Base-by-base conservation (phyloP, 2,797 vertebrate species). In the Microctenopoma stevenorrisi region DNA sequence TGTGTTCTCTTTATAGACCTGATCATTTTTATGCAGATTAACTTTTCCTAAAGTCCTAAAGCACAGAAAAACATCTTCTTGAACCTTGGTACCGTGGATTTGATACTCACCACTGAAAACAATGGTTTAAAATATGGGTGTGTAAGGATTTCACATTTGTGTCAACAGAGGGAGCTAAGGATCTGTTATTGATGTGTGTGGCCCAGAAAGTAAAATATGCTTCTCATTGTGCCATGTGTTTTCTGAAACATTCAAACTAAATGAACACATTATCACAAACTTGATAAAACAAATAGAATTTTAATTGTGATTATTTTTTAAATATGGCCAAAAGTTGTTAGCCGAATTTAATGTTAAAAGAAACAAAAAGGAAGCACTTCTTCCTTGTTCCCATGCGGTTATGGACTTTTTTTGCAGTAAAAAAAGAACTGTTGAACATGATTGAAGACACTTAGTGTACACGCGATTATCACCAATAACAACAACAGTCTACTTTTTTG, bases 131-230 rank as follows among this genome's bases (percentile, higher is more conserved):
- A 14, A n/a, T 8, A 18, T 37, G 15, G 5, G 37, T 7, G 6
- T 33, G 0, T 64, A 14, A 22, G 13, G 12, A 16, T 16, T 7
- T 63, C 30, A 54, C 60, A 72, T 75, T 74, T n/a, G 35, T 72
- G 30, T 47, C 88, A 87, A 53, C 57, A 85, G 86, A 75, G 80
- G 88, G 82, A 35, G 85, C 78, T 73, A 61, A 53, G 69, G 73
- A 0, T 53, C 64, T 46, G 62, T 46, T 49, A 13, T 30, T 54
- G 4, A 15, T 37, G 14, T 43, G 22, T 63, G 30, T 30, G 26
- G 25, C n/a, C 9, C 5, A 4, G 13, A 7, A 2, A n/a, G 25
- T 2, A 46, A 43, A 35, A 13, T 9, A 64, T 64, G 12, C 16
- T 11, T 18, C 8, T 7, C 22, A 2, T 52, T 54, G 12, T 64